Evolutionary conservation across 2,888 invertebrate genomes (phyloP).

Genomic region (Gandaritis pyraliata): DNA sequence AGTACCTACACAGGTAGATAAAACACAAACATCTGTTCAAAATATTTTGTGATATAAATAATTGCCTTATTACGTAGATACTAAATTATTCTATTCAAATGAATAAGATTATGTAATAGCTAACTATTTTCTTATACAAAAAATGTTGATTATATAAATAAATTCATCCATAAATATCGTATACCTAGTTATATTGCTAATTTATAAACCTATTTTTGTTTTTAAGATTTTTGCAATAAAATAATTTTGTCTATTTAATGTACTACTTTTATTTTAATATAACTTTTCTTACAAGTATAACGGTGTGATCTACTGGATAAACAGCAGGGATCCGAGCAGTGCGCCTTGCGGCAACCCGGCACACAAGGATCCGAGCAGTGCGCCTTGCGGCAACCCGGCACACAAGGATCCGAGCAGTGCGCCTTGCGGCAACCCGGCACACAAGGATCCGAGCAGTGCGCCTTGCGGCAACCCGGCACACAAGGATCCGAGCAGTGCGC

Average conservation of each 20-base stretch:
- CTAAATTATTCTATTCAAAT: slow-evolving; percentile 34
- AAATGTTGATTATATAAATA: slow-evolving; percentile 15
- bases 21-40: slow-evolving; percentile 24
- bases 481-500: too few relatives aligned
- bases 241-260: slow-evolving; percentile 51
- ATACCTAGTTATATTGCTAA: slow-evolving; percentile 58
- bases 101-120: slow-evolving; percentile 9
- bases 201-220: slow-evolving; percentile 63
- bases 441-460: too few relatives aligned
- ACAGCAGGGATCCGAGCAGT: slow-evolving; percentile 17
- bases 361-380: too few relatives aligned
- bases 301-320: slow-evolving; percentile 11
- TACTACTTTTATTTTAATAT: background rate
- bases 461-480: slow-evolving; percentile 28
- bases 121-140: slow-evolving; percentile 9
- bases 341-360: slow-evolving; percentile 29
- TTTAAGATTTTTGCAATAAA: slow-evolving; percentile 61
- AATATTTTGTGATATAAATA: slow-evolving; percentile 70
- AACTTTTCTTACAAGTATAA: background rate
- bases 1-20: background rate
- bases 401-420: too few relatives aligned
- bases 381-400: slow-evolving; percentile 28
- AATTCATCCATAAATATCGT: slow-evolving; percentile 16
- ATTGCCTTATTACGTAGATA: slow-evolving; percentile 61
- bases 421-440: slow-evolving; percentile 27